phyloP scores from a whole-genome alignment of 1,140 invertebrate genomes.

The Campodea augens region DNA sequence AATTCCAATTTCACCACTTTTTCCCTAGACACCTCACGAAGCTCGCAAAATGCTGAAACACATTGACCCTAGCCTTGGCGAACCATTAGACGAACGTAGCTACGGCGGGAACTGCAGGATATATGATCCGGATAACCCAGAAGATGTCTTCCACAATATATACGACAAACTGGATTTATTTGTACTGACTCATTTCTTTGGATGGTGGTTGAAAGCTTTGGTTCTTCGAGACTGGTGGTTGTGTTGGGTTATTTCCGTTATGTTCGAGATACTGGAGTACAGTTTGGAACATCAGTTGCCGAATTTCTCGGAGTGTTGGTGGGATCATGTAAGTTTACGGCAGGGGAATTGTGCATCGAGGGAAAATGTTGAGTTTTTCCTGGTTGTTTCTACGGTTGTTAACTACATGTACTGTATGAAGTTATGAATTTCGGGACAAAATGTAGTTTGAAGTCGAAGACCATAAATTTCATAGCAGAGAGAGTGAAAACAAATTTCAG shows the following conservation, averaged over 20 bases:
- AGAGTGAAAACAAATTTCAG: too few species aligned
- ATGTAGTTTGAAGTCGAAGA: too few species aligned
- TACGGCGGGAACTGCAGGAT: conserved; percentile 37
- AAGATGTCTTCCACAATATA: conserved; percentile 36
- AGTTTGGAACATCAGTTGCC: conserved; percentile 39
- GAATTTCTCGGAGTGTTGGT: conserved; percentile 44
- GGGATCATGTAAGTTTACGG: conserved; percentile 40
- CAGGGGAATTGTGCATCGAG: too few species aligned
- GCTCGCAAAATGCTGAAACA: conserved; percentile 29
- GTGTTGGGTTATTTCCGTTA: conserved; percentile 35
- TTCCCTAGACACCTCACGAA: conserved; percentile 27
- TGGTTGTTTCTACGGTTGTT: too few species aligned
- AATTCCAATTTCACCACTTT: conserved; percentile 6
- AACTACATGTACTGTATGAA: too few species aligned
- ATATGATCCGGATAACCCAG: conserved; percentile 28
- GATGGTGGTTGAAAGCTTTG: conserved; percentile 39
- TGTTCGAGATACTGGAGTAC: conserved; percentile 40
- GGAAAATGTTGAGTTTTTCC: too few species aligned
- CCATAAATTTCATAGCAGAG: too few species aligned
- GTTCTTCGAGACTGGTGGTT: conserved; percentile 40
- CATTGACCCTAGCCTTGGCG: conserved; percentile 31
- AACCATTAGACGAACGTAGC: conserved; percentile 31
- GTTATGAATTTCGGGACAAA: too few species aligned
- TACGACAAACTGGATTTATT: conserved; percentile 40
- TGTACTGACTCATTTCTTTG: conserved; percentile 37